Evolutionary conservation across 2,888 invertebrate genomes (phyloP), one percentile per base, ranked within the genome.

Genomic region (Bibio marci): DNA sequence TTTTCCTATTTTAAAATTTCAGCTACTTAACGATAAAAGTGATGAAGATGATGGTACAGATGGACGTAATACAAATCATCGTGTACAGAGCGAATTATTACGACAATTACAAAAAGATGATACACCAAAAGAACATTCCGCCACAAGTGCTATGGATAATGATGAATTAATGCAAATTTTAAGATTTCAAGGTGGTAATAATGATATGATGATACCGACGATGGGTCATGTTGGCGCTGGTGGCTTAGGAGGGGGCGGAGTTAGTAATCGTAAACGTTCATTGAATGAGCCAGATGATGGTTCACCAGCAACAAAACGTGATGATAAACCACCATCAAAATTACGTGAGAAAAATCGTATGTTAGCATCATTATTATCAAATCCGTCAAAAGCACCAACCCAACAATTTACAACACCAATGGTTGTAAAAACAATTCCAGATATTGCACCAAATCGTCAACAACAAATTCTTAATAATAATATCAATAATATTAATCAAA

Each of bases 261-360:
- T 57, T 56, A 64, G 60, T 36, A 66, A 52, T 17, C 66, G 72
- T 39, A 78, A 78, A 52, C 66, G 78, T 49, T 69, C 73, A 2
- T 68, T 67, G 27, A 75, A 76, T 43, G 76, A 76, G 43, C 64
- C 68, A 3, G 72, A 73, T 45, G 67, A 71, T 42, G 49, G 53
- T 41, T 64, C 58, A 15, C 51, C 56, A 27, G 50, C 55, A 28
- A 56, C 58, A 13, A 62, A 61, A 41, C 52, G 59, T 3, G 52
- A 55, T 7, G 62, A 60, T 43, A 56, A 58, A 40, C 57, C 57
- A 18, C 68, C 66, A 39, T 81, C 80, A 49, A 74, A 76, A 47
- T 65, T 88, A 37, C 81, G 81, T 60, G 78, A 81, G 59, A 78
- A 76, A 56, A 88, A 88, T 58, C 77, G 78, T 57, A 87, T 90